Evolutionary conservation across 2,888 invertebrate species (phyloP), one percentile per base, ranked within the genome.

Genomic region (Deroplatys truncata): DNA sequence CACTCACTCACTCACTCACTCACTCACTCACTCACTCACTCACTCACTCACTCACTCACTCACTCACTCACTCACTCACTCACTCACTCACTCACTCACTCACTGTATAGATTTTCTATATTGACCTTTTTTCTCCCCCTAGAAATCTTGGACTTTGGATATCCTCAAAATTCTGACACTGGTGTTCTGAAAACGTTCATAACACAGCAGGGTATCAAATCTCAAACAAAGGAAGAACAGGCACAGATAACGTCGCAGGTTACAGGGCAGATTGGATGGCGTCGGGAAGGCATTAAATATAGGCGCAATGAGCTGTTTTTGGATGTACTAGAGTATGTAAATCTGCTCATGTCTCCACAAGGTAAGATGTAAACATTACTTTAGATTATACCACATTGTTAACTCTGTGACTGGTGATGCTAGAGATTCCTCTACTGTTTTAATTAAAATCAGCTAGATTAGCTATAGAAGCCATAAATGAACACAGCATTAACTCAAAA

Each of bases 91-190:
- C 35, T 8, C 35, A 8, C 9, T 35, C 35, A 0, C 35, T 35
- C 35, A 5, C 35, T 35, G 10, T 13, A 43, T 35, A 35, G 35
- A 35, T 35, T 35, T 35, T 35, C 35, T 35, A 35, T 35, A 35
- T 35, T 35, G 35, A 35, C 4, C 35, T 13, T 13, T 43, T 43
- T 43, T 43, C 20, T 1, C 20, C 20, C 20, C 20, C 20, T 72
- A 98, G 99, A 99, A 95, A 99, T 99, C 92, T 94, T 99, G 91
- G 99, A 99, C 94, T 99, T 99, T 94, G 99, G 99, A 0, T 99
- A 99, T 94, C 99, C 99, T 0, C 99, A 99, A 94, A 99, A 99
- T 94, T 99, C 99, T 0, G 99, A 99, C 93, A 99, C 99, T 0
- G 99, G 99, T 28, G 99, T 99, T 25, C 94, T 99, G 92, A 99